Conservation (phyloP, 35 echinoderm and acorn worm genomes). For the Apostichopus parvimensis region DNA sequence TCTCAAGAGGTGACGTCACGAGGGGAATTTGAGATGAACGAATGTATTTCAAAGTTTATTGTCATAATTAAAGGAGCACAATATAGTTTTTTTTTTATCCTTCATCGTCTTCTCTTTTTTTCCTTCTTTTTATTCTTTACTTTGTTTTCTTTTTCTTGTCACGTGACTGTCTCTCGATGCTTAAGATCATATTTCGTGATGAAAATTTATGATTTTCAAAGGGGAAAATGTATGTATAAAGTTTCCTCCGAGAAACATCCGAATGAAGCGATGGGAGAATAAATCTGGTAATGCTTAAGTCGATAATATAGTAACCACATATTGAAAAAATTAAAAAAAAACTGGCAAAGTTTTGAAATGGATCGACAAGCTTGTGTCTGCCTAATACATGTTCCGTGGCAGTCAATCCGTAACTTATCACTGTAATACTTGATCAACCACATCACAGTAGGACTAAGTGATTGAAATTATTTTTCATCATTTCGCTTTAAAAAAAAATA, state of each 20-base stretch:
- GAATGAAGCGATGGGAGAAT: not conserved
- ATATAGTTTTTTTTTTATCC: not conserved
- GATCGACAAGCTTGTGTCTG: too few relatives aligned
- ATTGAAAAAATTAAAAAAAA: too few relatives aligned
- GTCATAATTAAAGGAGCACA: slow-evolving; percentile 20
- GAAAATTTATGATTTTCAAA: slow-evolving; percentile 14
- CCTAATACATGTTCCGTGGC: too few relatives aligned
- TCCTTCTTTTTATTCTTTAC: too few relatives aligned
- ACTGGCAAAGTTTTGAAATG: too few relatives aligned
- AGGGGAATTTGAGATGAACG: slow-evolving; percentile 18
- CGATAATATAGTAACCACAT: too few relatives aligned
- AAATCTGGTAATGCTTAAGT: not conserved
- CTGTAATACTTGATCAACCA: too few relatives aligned
- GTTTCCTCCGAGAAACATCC: not conserved
- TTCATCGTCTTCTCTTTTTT: not conserved
- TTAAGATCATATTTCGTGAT: not conserved
- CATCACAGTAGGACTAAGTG: too few relatives aligned
- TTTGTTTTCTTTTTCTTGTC: too few relatives aligned
- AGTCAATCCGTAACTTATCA: too few relatives aligned
- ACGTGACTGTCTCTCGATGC: not conserved
- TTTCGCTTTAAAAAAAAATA: too few relatives aligned
- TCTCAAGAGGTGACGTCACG: slow-evolving; percentile 17
- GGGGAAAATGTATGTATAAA: not conserved
- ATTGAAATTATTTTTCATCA: too few relatives aligned
- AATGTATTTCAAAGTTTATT: slow-evolving; percentile 14